phyloP scores from a whole-genome alignment of 2,888 invertebrate genomes.

The Aspidiotus destructor region DNA sequence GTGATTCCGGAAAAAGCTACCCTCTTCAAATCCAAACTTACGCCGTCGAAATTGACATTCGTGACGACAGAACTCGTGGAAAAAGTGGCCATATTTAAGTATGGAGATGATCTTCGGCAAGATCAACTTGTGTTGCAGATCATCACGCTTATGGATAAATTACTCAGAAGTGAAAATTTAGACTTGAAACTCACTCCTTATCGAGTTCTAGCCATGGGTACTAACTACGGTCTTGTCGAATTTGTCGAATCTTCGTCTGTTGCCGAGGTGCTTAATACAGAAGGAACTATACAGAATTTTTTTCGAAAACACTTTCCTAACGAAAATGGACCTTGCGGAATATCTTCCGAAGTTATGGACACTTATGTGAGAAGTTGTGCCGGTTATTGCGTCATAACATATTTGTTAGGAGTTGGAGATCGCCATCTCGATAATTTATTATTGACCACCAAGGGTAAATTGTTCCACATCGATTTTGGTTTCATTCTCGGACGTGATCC shows the following conservation, averaged over 20 bases:
- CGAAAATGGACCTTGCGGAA: constrained; percentile 79
- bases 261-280: constrained; percentile 77
- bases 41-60: constrained; percentile 89
- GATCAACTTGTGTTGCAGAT: constrained; percentile 96
- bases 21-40: constrained; percentile 90
- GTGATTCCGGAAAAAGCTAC: constrained; percentile 82
- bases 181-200: constrained; percentile 95
- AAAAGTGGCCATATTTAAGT: constrained; percentile 93
- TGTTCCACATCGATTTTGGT: constrained; percentile 97
- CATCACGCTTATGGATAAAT: constrained; percentile 95
- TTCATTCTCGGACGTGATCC: constrained; percentile 96
- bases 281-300: constrained; percentile 86
- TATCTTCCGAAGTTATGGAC: constrained; percentile 90
- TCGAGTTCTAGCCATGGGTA: constrained; percentile 87
- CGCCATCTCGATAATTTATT: constrained; percentile 95
- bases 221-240: constrained; percentile 88
- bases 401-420: constrained; percentile 93
- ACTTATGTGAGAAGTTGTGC: constrained; percentile 91
- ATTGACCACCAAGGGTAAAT: constrained; percentile 75
- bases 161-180: constrained; percentile 85
- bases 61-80: constrained; percentile 67
- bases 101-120: constrained; percentile 94
- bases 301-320: constrained; percentile 83
- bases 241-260: constrained; percentile 88
- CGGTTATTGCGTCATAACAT: constrained; percentile 97